These are phyloP conservation scores for Ctenoplectra terminalis DNA, from an alignment of 1,140 invertebrate genomes.

Conservation along the genomic window DNA sequence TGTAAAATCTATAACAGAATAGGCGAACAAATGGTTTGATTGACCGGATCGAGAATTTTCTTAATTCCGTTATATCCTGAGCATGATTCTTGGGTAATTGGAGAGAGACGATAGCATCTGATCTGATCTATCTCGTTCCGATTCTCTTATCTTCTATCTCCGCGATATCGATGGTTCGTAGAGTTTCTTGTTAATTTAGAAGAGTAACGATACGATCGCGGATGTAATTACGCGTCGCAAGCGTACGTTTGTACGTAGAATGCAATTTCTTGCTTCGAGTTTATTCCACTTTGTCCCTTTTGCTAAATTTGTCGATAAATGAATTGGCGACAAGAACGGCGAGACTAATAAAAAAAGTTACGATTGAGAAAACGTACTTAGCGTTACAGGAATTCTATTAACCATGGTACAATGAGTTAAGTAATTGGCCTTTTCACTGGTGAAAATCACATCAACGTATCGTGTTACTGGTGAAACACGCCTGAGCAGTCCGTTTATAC, in stretches of 20 bases:
- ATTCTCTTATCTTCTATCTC: not conserved
- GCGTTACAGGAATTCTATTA: not conserved
- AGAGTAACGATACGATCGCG: not conserved
- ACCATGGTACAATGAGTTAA: not conserved
- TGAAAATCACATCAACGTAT: not conserved
- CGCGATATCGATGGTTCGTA: not conserved
- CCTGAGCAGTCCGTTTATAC: not conserved
- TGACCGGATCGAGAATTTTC: not conserved
- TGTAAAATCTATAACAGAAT: too few species aligned
- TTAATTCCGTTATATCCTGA: not conserved
- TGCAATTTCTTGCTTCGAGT: not conserved
- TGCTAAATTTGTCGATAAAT: not conserved
- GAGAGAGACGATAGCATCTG: not conserved
- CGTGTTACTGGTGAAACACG: not conserved
- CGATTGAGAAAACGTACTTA: not conserved
- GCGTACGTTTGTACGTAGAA: not conserved
- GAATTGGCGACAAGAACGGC: not conserved
- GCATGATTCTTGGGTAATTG: not conserved
- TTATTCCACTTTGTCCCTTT: too few species aligned
- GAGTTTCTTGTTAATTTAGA: conserved; percentile 18
- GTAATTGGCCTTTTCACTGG: not conserved
- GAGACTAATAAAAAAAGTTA: not conserved
- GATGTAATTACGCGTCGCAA: not conserved
- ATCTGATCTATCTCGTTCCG: not conserved
- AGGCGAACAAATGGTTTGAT: conserved; percentile 2